Percentiles rank a stretch among this genome's conserved stretches.
These are phyloP conservation scores for Erannis defoliaria DNA, from an alignment of 2,888 invertebrate species.

Conservation along the genomic window DNA sequence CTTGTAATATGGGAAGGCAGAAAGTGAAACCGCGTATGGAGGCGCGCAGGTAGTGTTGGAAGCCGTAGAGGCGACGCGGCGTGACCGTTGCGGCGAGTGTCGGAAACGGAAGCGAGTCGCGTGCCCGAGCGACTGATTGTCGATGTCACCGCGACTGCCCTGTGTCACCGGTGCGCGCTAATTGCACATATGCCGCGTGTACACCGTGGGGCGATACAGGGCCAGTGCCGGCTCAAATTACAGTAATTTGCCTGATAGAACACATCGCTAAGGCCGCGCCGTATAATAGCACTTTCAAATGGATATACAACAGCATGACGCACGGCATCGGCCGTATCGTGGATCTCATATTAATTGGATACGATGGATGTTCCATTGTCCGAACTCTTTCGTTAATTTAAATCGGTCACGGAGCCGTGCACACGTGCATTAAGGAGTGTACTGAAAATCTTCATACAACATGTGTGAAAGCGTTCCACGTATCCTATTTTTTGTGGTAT, in stretches of 20 bases:
- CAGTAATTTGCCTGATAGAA: constrained; percentile 46
- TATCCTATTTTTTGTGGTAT: constrained; percentile 57
- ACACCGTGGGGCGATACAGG: constrained; percentile 7
- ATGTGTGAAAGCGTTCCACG: constrained; percentile 46
- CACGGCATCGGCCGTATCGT: constrained; percentile 6
- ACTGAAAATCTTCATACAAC: constrained; percentile 25
- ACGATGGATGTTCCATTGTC: constrained; percentile 12
- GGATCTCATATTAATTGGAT: constrained; percentile 10
- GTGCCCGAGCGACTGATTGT: constrained; percentile 71
- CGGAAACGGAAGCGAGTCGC: constrained; percentile 81
- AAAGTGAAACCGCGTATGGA: not conserved
- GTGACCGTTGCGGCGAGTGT: constrained; percentile 62
- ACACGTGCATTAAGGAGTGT: constrained; percentile 19
- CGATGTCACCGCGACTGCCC: constrained; percentile 68
- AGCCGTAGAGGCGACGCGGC: constrained; percentile 54
- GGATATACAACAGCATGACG: constrained; percentile 22
- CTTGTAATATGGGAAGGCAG: too few relatives aligned
- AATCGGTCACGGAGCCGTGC: constrained; percentile 20
- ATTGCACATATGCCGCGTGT: constrained; percentile 65
- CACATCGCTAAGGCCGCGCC: constrained; percentile 24
- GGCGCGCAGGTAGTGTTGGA: constrained; percentile 25
- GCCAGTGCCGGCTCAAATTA: constrained; percentile 52
- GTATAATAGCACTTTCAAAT: constrained; percentile 25
- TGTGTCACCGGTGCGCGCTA: constrained; percentile 54
- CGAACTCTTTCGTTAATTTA: constrained; percentile 12